Base-by-base conservation (phyloP, 2,113 vertebrate species). In the Uropsilus gracilis region DNA sequence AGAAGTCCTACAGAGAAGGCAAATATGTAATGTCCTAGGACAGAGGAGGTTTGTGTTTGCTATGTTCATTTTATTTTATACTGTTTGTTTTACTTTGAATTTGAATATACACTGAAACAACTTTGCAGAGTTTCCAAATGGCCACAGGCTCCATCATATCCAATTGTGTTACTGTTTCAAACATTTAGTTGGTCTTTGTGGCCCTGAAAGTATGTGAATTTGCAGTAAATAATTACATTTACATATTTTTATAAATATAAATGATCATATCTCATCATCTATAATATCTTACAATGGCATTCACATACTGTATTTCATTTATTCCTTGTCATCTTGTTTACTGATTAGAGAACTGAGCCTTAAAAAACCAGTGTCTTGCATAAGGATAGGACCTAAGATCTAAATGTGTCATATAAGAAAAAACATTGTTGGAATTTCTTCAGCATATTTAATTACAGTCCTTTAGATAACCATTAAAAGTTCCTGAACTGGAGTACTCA, bases 381-480 rank as follows among this genome's bases (percentile, higher is more conserved):
- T 17, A 59, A 59, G 66, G 24, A 75, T n/a, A 53, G 39, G n/a
- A 87, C 64, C 63, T 72, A 85, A 91, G 77, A 72, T 59, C 20
- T 84, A 66, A 91, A 80, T 26, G 8, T 50, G 37, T 91, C 69
- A 89, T 16, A 32, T 55, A 80, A 81, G 77, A 95, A 91, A 80
- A n/a, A 68, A 80, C 37, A 73, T 37, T 18, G 18, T 92, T 32
- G 48, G 32, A 63, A 90, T 82, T 90, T 90, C 75, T 92, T 94
- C 55, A 81, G 71, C 32, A 90, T 66, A 55, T 55, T 10, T 80
- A 94, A 18, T 48, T 76, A 88, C 92, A 91, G 77, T 80, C 85
- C 72, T 66, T 92, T 59, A 68, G 72, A 39, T 50, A 95, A 77
- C 37, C 22, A 73, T 50, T 42, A 80, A 63, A 95, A 82, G 68